phyloP scores from a whole-genome alignment of 2,113 vertebrate genomes.

The Odontophorus gujanensis region DNA sequence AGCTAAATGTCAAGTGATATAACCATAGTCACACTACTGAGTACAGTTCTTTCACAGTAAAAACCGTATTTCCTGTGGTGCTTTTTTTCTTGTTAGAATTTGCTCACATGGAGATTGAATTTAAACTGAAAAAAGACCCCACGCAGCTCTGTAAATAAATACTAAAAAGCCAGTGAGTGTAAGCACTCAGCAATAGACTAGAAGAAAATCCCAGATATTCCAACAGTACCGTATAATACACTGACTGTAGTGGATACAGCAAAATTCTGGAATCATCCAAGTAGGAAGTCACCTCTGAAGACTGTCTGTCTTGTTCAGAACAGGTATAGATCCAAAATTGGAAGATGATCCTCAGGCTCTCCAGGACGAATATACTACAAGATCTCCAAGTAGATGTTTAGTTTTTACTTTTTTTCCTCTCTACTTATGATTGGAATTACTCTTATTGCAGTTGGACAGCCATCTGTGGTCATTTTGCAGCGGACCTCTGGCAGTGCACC shows the following conservation, averaged over 20 bases:
- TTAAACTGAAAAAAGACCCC: background rate
- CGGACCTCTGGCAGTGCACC: background rate
- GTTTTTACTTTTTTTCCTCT: background rate
- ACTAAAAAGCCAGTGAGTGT: background rate
- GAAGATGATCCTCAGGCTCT: background rate
- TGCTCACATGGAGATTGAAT: background rate
- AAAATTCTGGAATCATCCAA: background rate
- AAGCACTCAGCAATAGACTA: background rate
- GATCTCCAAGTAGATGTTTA: background rate
- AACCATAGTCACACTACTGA: background rate
- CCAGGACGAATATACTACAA: background rate
- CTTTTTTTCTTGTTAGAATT: background rate
- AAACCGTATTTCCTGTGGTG: background rate
- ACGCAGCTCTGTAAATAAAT: background rate
- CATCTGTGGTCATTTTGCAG: background rate
- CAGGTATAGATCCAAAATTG: background rate
- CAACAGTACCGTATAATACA: background rate
- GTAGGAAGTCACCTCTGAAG: background rate
- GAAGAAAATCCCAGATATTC: background rate
- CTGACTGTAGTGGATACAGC: background rate
- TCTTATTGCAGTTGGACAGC: background rate
- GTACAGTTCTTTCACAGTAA: background rate
- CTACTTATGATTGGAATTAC: background rate
- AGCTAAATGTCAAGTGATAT: conserved; percentile 14
- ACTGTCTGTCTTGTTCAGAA: background rate